Evolutionary conservation across 53 echinoderm and acorn worm genomes (phyloP).

Genomic region (Astropecten irregularis): DNA sequence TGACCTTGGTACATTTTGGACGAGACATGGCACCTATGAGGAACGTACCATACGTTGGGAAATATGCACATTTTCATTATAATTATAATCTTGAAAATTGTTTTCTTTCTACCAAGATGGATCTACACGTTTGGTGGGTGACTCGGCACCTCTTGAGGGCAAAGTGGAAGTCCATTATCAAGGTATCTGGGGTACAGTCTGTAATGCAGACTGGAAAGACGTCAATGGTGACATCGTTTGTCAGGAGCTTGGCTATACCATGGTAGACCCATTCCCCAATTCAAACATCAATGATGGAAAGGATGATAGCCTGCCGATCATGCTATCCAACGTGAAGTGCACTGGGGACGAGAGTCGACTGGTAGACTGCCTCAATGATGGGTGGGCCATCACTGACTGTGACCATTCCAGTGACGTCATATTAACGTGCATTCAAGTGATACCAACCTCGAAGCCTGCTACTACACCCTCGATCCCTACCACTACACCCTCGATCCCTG

Average conservation of each 20-base stretch:
- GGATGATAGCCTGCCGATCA: neutral
- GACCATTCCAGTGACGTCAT: neutral
- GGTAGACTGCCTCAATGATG: constrained; percentile 39
- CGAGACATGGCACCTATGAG: no score
- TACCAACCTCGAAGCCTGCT: neutral
- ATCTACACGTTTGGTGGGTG: neutral
- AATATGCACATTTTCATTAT: no score
- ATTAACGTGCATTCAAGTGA: neutral
- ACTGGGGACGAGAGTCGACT: constrained; percentile 33
- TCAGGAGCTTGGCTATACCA: constrained; percentile 2
- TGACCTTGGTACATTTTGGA: no score
- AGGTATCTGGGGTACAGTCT: constrained; percentile 28
- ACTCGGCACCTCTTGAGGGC: neutral
- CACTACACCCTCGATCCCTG: neutral
- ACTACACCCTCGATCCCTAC: neutral
- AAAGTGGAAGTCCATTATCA: constrained; percentile 14
- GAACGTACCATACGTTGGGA: no score
- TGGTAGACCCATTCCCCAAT: neutral
- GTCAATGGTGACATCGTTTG: constrained; percentile 11
- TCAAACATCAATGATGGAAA: neutral
- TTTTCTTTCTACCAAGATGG: no score
- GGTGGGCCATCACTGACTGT: constrained; percentile 34
- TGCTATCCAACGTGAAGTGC: constrained; percentile 44
- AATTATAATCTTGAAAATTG: no score
- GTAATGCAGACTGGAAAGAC: neutral